Percentiles rank a stretch among this genome's conserved stretches.
These are phyloP conservation scores for Tuta absoluta DNA, from an alignment of 2,888 invertebrate species.

Conservation along the genomic window DNA sequence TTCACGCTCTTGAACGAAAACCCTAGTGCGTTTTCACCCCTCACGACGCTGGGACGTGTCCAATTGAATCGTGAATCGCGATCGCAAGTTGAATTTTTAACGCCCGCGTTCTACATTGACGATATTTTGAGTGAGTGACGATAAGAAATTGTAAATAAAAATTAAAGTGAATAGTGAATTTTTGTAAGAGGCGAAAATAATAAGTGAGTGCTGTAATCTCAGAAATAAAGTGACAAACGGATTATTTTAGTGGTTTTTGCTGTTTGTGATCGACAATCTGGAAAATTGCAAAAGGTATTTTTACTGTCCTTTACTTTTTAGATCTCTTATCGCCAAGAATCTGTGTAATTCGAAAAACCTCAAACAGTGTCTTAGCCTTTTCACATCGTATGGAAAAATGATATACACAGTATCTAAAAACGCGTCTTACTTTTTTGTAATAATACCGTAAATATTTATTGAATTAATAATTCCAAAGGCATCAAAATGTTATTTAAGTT, in stretches of 20 bases:
- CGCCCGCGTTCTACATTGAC: conserved; percentile 13
- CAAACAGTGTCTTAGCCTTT: too few relatives aligned
- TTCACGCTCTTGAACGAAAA: conserved; percentile 48
- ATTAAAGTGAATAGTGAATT: neutral
- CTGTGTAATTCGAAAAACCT: too few relatives aligned
- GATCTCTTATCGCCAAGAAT: too few relatives aligned
- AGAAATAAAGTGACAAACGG: neutral
- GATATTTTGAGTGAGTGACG: neutral
- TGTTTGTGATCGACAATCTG: neutral
- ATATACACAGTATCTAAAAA: too few relatives aligned
- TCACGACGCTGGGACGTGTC: conserved; percentile 45
- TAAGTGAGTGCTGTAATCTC: neutral
- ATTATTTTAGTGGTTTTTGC: neutral
- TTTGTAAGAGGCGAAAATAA: neutral
- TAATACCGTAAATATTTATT: too few relatives aligned
- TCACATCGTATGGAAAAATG: too few relatives aligned
- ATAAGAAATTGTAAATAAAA: neutral
- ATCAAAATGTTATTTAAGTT: too few relatives aligned
- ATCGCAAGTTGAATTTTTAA: conserved; percentile 43
- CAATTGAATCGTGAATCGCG: conserved; percentile 35
- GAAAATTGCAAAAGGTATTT: conserved; percentile 7
- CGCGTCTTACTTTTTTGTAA: too few relatives aligned
- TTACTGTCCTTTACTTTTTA: neutral
- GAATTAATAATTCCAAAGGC: too few relatives aligned
- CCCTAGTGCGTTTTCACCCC: conserved; percentile 62